These are phyloP conservation scores for Clytia hemisphaerica DNA, from an alignment of 30 jellyfish, hydroid and myxozoan species.

Conservation along the genomic window DNA sequence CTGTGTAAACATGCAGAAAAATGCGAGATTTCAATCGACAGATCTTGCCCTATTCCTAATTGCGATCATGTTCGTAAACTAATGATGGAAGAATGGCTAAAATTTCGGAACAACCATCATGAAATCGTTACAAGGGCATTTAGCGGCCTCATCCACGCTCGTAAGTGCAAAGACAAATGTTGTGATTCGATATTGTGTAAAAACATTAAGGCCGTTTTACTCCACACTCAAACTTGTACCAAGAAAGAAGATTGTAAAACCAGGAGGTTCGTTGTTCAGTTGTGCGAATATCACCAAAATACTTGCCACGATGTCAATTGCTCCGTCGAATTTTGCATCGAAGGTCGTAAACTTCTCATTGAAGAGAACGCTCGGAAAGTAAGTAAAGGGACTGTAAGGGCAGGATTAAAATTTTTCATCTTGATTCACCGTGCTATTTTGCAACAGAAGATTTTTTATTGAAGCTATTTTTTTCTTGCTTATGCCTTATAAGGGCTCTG, in stretches of 20 bases:
- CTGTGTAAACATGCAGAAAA: conserved; percentile 19
- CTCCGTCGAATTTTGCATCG: conserved; percentile 5
- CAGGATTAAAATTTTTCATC: no score
- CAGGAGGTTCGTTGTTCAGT: conserved; percentile 1
- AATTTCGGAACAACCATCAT: not conserved
- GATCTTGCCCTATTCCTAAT: not conserved
- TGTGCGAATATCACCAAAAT: conserved; percentile 7
- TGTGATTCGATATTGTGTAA: conserved; percentile 78
- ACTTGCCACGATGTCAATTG: not conserved
- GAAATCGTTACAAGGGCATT: conserved; percentile 7
- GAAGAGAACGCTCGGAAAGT: no score
- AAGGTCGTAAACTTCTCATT: no score
- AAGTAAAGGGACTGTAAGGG: not conserved
- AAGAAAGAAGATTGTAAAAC: conserved; percentile 2
- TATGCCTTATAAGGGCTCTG: no score
- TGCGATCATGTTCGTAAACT: conserved; percentile 11
- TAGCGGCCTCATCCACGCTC: conserved; percentile 11
- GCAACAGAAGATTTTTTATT: no score
- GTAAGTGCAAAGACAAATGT: conserved; percentile 35
- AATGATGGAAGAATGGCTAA: conserved; percentile 13
- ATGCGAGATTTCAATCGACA: conserved; percentile 4
- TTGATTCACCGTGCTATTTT: no score
- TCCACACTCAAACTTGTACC: conserved; percentile 10
- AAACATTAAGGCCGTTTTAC: conserved; percentile 4
- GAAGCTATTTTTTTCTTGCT: no score